Base-by-base conservation (phyloP, 1,140 invertebrate species). In the Coelopa frigida region DNA sequence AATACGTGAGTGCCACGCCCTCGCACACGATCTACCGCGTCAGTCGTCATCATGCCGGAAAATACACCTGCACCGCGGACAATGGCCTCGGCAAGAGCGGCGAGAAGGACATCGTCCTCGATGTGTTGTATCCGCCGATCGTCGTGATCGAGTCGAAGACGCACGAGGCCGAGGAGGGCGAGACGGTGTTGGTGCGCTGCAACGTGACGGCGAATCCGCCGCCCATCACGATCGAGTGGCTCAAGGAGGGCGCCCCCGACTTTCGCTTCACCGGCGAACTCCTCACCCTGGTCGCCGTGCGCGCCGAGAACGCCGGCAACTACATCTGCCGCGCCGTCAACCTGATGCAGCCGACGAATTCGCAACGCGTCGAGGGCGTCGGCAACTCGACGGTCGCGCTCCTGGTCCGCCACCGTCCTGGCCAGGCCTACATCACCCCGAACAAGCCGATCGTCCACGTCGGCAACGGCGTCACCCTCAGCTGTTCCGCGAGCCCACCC, bases 281-380 rank as follows among this genome's bases (percentile, higher is more conserved):
- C 2, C 67, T 95, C 0, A 73, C 79, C 8, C 64, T 95, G 23
- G 79, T 75, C 2, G 76, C 81, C 18, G 84, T 93, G 1, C 78
- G 81, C 4, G 85, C 89, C 0, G 85, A 88, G 29, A 80, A 89
- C 61, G 83, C 84, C 0, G 91, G 90, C 2, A 85, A 84, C 12
- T 95, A 94, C 58, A 82, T 86, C 1, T 95, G 91, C 59, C 73
- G 82, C 8, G 90, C 89, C 2, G 78, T 83, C 1, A 94, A 94
- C 59, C 75, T 83, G 0, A 81, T 94, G 51, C 79, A 82, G 15
- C 84, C 87, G 0, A 81, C 72, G 8, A 76, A 75, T 27, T 75
- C 78, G 1, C 77, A 82, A 22, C 67, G 78, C 2, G 74, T 76
- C 15, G 81, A 89, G 72, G 74, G 81, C 57, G 71, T 82, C 33